Base-by-base conservation (phyloP, 2,888 invertebrate species). In the Zootermopsis nevadensis region DNA sequence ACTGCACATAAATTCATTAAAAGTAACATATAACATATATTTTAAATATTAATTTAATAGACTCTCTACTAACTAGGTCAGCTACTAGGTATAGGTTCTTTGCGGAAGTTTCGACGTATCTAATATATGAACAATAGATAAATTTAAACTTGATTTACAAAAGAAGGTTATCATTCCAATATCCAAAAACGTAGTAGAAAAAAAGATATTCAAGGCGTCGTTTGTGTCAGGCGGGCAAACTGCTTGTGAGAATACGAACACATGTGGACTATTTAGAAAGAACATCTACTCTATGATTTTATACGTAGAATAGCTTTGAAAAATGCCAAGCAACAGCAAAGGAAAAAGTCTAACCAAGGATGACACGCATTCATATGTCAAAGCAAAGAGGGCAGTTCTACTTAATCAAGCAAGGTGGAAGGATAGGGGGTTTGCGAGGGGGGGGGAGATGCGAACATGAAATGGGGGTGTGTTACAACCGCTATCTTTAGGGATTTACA, bases 321-420 rank as follows among this genome's bases (percentile, higher is more conserved):
- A 69, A 69, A 69, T 69, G 22, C 31, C 69, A 33, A 69, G 33
- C 33, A 69, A 6, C 19, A 33, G 33, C 10, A 33, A 33, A 69
- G 69, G n/a, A 22, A 69, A 30, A 69, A 33, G 15, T 66, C 66
- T 66, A 66, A n/a, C n/a, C 30, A 27, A 30, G 30, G 66, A n/a
- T 31, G 69, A 69, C 69, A 69, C 69, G 69, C 69, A 69, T 69
- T 69, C 33, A 31, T 22, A 69, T 69, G 30, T 69, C 69, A 69
- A 69, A 69, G 69, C 22, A 33, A 22, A 33, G 31, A 69, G 31
- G 48, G 48, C 48, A 48, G 66, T 66, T 30, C 30, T 30, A 30
- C 30, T 66, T 66, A 66, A 66, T 66, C 66, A 66, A 19, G 27
- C 66, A 30, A 27, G 48, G 15, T n/a, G n/a, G n/a, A n/a, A n/a